Conservation (phyloP, 2,888 invertebrate genomes). For the Leucozona laternaria region DNA sequence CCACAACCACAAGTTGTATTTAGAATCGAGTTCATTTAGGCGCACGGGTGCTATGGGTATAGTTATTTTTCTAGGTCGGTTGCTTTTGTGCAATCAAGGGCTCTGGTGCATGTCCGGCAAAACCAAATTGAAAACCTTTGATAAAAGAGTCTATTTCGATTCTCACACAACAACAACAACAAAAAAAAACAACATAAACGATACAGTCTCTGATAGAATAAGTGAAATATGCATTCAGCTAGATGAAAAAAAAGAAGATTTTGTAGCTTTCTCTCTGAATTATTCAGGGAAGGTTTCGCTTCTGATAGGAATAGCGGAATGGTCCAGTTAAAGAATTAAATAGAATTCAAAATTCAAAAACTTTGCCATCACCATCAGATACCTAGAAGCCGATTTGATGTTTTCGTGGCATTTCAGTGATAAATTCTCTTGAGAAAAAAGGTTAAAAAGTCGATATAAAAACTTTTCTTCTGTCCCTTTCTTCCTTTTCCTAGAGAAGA, state of each 20-base stretch:
- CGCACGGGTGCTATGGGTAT: not conserved
- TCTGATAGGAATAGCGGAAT: not conserved
- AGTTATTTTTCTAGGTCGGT: slow-evolving; percentile 8
- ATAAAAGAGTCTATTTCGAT: not conserved
- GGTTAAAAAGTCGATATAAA: not conserved
- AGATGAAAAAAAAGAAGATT: not conserved
- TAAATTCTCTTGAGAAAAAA: not conserved
- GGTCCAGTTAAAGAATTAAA: not conserved
- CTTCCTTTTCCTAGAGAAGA: not conserved
- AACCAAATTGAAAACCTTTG: not conserved
- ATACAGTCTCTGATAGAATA: not conserved
- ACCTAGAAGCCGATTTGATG: not conserved
- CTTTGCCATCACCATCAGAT: not conserved
- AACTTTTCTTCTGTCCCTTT: not conserved
- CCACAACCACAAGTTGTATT: not conserved
- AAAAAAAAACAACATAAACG: not conserved
- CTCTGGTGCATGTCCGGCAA: not conserved
- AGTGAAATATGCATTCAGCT: not conserved
- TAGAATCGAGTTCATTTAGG: not conserved
- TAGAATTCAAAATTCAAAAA: not conserved
- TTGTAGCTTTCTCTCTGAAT: not conserved
- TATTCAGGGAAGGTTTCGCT: not conserved
- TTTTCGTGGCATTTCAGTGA: not conserved
- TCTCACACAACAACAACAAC: not conserved
- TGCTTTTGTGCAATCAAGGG: not conserved